Evolutionary conservation across 2,113 vertebrate species (phyloP), one percentile per base, ranked within the genome.

Genomic region (Lucifuga dentata): DNA sequence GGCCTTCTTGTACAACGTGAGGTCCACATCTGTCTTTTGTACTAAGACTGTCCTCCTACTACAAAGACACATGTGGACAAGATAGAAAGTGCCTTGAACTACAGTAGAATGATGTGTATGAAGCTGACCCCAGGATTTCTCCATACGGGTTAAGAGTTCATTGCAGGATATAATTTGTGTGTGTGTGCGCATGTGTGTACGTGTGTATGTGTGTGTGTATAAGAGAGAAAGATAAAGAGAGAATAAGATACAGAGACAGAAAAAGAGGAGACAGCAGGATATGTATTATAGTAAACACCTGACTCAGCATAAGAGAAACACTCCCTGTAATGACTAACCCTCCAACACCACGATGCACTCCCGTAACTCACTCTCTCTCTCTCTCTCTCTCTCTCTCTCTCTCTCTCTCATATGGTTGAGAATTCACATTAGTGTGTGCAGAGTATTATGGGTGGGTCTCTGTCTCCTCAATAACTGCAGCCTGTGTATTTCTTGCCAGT

Each of bases 261-360:
- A 16, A 15, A n/a, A 13, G 23, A 65, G 7, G 53, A 19, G 17
- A 53, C 23, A 44, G 60, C 55, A 82, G 71, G 76, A 70, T 71
- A 51, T 80, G 67, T 76, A 80, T 84, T 61, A 72, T 62, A 43
- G 48, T 73, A 76, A 85, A 85, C 21, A 76, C 49, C 88, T 85
- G 80, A 88, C 56, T 86, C 85, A 88, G 83, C 81, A 85, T 67
- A 52, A 72, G 69, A 72, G 78, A 85, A 85, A 86, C 77, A 76
- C 76, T 78, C 49, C 71, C 74, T 76, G 46, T 81, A 76, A 81
- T 84, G 73, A 72, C 64, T 60, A 56, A 78, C 43, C 75, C 53
- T 11, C 11, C 5, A 26, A 65, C 70, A 71, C 43, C 51, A 69
- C 46, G 16, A 43, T 50, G 10, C 65, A 50, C 56, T 59, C 45